Percentiles rank a stretch among this genome's conserved stretches.
Evolutionary conservation across 2,888 invertebrate species (phyloP).

Genomic region (Muschampia plurimacula): DNA sequence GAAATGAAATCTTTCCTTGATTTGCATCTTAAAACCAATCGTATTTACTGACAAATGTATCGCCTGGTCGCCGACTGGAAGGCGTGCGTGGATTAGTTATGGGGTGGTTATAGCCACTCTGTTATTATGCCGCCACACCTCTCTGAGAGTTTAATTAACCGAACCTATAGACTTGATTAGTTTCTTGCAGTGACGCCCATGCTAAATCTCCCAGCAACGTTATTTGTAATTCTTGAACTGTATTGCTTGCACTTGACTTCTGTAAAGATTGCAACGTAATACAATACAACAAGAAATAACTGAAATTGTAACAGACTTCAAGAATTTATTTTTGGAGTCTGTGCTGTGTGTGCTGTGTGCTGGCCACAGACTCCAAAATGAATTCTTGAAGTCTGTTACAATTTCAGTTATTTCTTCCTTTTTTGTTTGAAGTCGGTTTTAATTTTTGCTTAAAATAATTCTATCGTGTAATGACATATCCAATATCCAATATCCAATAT

Average conservation of each 20-base stretch:
- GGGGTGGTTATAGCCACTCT: slow-evolving; percentile 58
- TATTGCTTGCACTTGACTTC: slow-evolving; percentile 23
- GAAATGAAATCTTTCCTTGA: slow-evolving; percentile 16
- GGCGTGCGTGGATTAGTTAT: slow-evolving; percentile 73
- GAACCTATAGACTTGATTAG: slow-evolving; percentile 37
- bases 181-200: slow-evolving; percentile 34
- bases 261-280: background rate
- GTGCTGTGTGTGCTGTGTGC: no score
- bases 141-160: slow-evolving; percentile 46
- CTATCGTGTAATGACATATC: no score
- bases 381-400: no score
- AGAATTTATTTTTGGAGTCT: no score
- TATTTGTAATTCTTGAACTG: slow-evolving; percentile 30
- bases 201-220: background rate
- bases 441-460: no score
- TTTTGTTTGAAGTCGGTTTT: no score
- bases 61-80: slow-evolving; percentile 47
- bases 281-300: no score
- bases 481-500: no score
- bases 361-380: no score
- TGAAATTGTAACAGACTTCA: no score
- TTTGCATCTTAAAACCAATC: slow-evolving; percentile 29
- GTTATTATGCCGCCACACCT: slow-evolving; percentile 68
- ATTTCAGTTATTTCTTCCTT: no score
- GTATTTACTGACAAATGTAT: slow-evolving; percentile 66